Percentiles rank a stretch among this genome's conserved stretches.
These are phyloP conservation scores for Aplodontia rufa DNA, from an alignment of 2,113 vertebrate genomes.

Conservation along the genomic window DNA sequence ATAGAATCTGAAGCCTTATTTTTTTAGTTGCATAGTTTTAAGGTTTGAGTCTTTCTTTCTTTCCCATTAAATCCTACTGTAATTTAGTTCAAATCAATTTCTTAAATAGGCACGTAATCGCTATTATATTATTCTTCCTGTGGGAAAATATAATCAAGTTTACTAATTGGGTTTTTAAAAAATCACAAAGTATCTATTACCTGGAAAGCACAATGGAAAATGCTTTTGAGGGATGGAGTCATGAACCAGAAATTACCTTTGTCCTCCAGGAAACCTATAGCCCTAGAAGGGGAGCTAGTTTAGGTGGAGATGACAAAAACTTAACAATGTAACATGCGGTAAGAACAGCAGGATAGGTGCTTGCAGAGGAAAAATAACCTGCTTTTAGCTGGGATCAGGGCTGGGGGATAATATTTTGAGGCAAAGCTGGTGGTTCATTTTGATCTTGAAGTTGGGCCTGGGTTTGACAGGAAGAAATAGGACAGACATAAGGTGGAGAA, in stretches of 20 bases:
- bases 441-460: background rate
- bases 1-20: background rate
- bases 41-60: constrained; percentile 26
- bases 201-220: background rate
- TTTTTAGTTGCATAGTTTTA: background rate
- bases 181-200: background rate
- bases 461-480: background rate
- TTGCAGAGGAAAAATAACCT: background rate
- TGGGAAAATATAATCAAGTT: constrained; percentile 32
- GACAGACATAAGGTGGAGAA: background rate
- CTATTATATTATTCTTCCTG: constrained; percentile 37
- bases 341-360: background rate
- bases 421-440: background rate
- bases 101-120: constrained; percentile 40
- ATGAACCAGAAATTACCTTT: background rate
- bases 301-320: background rate
- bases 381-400: background rate
- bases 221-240: background rate
- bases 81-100: constrained; percentile 56
- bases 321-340: too few species aligned
- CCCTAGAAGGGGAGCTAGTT: background rate
- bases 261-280: background rate
- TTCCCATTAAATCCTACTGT: constrained; percentile 16
- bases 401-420: background rate
- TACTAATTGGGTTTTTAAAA: constrained; percentile 41